Evolutionary conservation across 2,113 vertebrate species (phyloP).

Genomic region (Jacana jacana): DNA sequence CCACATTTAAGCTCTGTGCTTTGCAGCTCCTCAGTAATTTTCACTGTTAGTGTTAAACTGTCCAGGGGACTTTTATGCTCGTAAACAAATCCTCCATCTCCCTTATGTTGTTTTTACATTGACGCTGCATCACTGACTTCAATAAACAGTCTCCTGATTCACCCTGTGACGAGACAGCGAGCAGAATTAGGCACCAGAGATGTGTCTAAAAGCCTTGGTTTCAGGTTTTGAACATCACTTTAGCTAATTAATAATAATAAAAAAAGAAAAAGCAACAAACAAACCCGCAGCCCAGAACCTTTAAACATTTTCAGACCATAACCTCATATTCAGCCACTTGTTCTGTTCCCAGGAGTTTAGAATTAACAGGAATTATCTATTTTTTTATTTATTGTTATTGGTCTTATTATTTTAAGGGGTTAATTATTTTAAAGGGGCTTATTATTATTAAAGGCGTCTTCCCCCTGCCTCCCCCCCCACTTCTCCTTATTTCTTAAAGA

Average conservation of each 20-base stretch:
- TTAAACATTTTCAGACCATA: constrained; percentile 37
- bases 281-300: constrained; percentile 27
- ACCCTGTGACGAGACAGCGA: background rate
- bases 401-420: background rate
- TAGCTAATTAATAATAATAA: constrained; percentile 63
- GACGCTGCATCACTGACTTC: constrained; percentile 19
- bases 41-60: constrained; percentile 34
- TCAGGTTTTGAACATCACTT: constrained; percentile 52
- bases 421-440: too few species aligned
- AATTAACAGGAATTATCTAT: background rate
- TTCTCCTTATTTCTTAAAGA: background rate
- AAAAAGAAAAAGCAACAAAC: constrained; percentile 35
- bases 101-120: constrained; percentile 7
- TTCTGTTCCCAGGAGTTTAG: background rate
- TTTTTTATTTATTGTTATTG: background rate
- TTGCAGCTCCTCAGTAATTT: constrained; percentile 39
- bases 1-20: constrained; percentile 7
- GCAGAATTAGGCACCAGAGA: constrained; percentile 54
- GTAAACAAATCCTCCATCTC: constrained; percentile 34
- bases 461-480: too few species aligned
- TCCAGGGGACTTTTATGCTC: constrained; percentile 19
- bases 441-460: too few species aligned
- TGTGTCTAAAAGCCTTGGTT: constrained; percentile 62
- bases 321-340: background rate
- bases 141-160: constrained; percentile 43